These are phyloP conservation scores for Corvus moneduloides DNA, from an alignment of 2,113 vertebrate species.

Conservation along the genomic window DNA sequence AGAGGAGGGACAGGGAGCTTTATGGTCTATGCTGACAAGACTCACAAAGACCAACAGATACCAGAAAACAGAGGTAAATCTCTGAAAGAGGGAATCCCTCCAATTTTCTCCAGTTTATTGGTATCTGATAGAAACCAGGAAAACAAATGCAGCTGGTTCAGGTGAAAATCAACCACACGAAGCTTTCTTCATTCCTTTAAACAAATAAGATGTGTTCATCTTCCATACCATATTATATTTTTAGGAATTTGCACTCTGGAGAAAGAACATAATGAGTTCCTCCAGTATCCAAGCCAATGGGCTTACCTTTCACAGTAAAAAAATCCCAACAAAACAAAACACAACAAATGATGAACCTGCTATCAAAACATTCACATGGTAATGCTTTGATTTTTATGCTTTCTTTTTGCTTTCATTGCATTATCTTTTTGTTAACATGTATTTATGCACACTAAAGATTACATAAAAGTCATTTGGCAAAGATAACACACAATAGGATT, in stretches of 20 bases:
- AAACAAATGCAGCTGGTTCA: neutral
- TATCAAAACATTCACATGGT: neutral
- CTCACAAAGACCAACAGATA: neutral
- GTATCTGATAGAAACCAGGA: neutral
- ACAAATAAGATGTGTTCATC: neutral
- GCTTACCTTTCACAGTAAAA: neutral
- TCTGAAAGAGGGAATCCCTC: neutral
- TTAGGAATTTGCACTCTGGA: neutral
- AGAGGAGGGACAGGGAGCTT: neutral
- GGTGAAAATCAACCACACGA: neutral
- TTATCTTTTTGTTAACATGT: slow-evolving; percentile 39
- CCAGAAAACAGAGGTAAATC: neutral
- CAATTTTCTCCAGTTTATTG: neutral
- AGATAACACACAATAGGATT: slow-evolving; percentile 36
- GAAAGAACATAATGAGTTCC: neutral
- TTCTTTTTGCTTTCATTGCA: slow-evolving; percentile 40
- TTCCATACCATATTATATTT: neutral
- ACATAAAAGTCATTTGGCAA: slow-evolving; percentile 42
- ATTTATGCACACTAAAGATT: slow-evolving; percentile 62
- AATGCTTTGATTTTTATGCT: neutral
- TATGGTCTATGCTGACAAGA: neutral
- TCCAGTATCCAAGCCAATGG: neutral
- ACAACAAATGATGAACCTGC: neutral
- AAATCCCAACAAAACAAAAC: neutral
- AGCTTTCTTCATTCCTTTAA: neutral